These are phyloP conservation scores for Rhagoletis zephyria DNA, from an alignment of 1,140 invertebrate genomes.

Conservation along the genomic window DNA sequence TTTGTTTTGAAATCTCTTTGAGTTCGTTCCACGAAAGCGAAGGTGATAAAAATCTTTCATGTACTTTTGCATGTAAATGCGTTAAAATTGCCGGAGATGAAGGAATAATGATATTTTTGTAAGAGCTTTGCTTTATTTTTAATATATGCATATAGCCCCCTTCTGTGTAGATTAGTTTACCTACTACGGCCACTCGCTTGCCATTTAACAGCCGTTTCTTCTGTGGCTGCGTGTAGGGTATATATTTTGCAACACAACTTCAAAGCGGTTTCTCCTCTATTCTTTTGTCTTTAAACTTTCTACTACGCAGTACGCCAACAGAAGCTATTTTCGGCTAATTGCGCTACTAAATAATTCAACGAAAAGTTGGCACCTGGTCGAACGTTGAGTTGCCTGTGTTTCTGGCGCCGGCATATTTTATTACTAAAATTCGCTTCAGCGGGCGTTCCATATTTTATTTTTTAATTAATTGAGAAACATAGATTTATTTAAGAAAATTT, in stretches of 20 bases:
- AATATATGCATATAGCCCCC: background rate
- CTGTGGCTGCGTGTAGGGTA: background rate
- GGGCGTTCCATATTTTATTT: background rate
- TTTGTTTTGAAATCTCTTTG: background rate
- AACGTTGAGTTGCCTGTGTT: background rate
- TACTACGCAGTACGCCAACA: slow-evolving; percentile 15
- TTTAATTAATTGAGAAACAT: slow-evolving; percentile 57
- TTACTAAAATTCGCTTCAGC: background rate
- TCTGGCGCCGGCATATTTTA: background rate
- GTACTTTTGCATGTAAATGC: slow-evolving; percentile 56
- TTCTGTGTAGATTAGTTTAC: background rate
- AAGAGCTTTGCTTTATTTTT: background rate
- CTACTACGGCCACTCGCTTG: too few species aligned
- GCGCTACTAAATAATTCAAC: slow-evolving; percentile 52
- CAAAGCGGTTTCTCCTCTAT: background rate
- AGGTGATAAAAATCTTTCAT: slow-evolving; percentile 56
- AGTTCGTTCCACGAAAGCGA: slow-evolving; percentile 47
- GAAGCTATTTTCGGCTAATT: slow-evolving; percentile 56
- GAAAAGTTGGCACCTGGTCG: background rate
- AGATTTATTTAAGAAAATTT: slow-evolving; percentile 55
- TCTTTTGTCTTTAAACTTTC: too few species aligned
- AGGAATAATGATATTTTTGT: slow-evolving; percentile 37
- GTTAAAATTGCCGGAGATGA: slow-evolving; percentile 54
- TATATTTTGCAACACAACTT: background rate
- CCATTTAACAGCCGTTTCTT: too few species aligned